Percentiles rank a stretch among this genome's conserved stretches.
phyloP scores from a whole-genome alignment of 2,113 vertebrate genomes.

The Amphiprion ocellaris region DNA sequence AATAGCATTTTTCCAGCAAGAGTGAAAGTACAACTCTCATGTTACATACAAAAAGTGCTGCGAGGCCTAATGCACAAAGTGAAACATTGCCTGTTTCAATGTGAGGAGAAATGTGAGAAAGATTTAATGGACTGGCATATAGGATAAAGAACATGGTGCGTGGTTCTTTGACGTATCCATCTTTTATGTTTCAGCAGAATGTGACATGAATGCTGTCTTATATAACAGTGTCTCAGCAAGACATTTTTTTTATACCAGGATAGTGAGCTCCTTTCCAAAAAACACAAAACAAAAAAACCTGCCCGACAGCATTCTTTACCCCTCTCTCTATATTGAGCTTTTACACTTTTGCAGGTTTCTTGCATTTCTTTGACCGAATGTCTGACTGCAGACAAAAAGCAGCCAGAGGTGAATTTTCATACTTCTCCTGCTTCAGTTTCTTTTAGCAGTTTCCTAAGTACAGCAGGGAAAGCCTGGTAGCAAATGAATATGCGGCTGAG shows the following conservation, averaged over 20 bases:
- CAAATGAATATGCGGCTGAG: background rate
- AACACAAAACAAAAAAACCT: conserved; percentile 11
- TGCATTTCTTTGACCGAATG: background rate
- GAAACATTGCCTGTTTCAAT: conserved; percentile 13
- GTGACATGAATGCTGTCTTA: background rate
- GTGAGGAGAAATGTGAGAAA: conserved; percentile 15
- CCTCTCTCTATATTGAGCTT: background rate
- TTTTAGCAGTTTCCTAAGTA: too few relatives aligned
- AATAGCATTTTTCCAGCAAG: background rate
- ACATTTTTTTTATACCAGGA: conserved; percentile 1
- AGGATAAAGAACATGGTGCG: conserved; percentile 8
- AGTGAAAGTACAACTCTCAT: background rate
- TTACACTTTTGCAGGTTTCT: background rate
- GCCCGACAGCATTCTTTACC: conserved; percentile 37
- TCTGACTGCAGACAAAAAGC: background rate
- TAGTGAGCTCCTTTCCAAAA: background rate
- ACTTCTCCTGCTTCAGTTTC: too few relatives aligned
- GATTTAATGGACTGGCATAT: background rate
- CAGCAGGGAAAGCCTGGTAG: too few relatives aligned
- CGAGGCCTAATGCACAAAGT: background rate
- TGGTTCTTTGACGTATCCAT: conserved; percentile 14
- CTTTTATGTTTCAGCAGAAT: background rate
- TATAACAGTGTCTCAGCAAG: background rate
- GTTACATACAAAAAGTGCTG: conserved; percentile 7
- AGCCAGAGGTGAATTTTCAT: background rate